Conservation (phyloP, 2,888 invertebrate species). For the Papilio demoleus region DNA sequence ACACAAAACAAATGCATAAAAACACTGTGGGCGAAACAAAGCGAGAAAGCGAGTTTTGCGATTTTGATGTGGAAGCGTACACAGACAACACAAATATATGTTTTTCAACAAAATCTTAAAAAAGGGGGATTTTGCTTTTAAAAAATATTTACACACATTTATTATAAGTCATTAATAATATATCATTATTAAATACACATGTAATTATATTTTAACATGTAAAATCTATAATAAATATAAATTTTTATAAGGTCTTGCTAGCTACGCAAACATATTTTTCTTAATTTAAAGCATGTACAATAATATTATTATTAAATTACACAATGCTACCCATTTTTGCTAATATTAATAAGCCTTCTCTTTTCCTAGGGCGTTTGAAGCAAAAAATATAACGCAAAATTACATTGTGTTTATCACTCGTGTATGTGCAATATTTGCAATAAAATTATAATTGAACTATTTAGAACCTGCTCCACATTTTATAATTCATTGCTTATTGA, state of each 20-base stretch:
- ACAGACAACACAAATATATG: constrained; percentile 35
- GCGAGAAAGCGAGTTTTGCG: constrained; percentile 26
- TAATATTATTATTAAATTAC: constrained; percentile 49
- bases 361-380: constrained; percentile 63
- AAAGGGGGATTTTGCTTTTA: background rate
- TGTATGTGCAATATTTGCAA: constrained; percentile 75
- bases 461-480: constrained; percentile 75
- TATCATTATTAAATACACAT: background rate
- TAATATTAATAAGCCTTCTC: constrained; percentile 72
- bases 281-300: constrained; percentile 55
- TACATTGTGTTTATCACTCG: constrained; percentile 78
- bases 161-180: too few species aligned
- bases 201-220: background rate
- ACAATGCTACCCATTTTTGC: background rate
- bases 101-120: constrained; percentile 38
- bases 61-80: constrained; percentile 33
- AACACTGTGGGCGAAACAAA: constrained; percentile 38
- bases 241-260: background rate
- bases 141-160: too few species aligned
- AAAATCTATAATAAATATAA: too few species aligned
- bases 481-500: constrained; percentile 55
- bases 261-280: background rate
- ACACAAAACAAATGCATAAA: constrained; percentile 41
- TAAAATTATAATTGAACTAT: constrained; percentile 64
- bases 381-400: constrained; percentile 66